Conservation (phyloP, 2,797 vertebrate species). For the Limosa lapponica region DNA sequence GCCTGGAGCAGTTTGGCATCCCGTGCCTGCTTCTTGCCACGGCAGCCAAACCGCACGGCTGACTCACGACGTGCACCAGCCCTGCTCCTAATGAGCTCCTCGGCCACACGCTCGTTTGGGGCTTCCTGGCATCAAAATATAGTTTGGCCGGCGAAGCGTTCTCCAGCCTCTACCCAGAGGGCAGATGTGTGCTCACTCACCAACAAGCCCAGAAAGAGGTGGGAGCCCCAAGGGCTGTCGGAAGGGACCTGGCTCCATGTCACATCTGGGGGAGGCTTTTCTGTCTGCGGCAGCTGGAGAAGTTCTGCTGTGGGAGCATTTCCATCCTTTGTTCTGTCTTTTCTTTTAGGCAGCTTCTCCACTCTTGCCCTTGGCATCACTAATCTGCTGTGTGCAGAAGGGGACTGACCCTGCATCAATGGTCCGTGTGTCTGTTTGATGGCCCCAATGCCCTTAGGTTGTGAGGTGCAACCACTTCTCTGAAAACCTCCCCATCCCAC, state of each 20-base stretch:
- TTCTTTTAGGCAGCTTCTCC: neutral
- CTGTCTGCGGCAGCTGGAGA: neutral
- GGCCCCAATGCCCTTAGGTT: neutral
- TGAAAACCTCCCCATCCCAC: neutral
- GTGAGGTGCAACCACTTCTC: neutral
- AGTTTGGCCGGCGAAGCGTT: neutral
- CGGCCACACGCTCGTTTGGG: neutral
- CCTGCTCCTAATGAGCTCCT: neutral
- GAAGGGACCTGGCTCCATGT: neutral
- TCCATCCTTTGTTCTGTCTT: neutral
- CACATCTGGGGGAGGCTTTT: neutral
- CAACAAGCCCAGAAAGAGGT: neutral
- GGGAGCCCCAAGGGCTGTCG: neutral
- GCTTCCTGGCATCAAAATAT: neutral
- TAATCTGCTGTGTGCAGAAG: neutral
- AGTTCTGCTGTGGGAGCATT: neutral
- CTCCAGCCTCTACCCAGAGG: neutral
- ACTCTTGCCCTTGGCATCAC: neutral
- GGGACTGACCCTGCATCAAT: neutral
- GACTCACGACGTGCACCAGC: neutral
- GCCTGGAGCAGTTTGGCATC: neutral
- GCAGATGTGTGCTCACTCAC: neutral
- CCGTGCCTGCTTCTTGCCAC: rapidly evolving
- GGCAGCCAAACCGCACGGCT: neutral
- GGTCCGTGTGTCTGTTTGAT: neutral